Conservation (phyloP, 2,113 vertebrate genomes). For the Rostratula benghalensis region DNA sequence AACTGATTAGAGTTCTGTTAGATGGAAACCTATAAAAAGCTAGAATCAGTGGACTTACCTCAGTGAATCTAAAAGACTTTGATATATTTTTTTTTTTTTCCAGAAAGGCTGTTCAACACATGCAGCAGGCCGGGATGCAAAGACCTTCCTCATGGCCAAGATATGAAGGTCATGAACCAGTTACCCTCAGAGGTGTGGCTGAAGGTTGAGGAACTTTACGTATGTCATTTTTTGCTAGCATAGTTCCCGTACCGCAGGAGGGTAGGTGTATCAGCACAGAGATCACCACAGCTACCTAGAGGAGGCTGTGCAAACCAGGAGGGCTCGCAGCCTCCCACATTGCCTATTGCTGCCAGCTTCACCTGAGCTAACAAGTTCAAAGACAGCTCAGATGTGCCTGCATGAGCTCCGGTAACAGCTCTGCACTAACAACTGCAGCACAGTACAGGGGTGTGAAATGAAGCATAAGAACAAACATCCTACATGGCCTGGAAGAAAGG, state of each 20-base stretch:
- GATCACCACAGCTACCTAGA: slow-evolving; percentile 4
- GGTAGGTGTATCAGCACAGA: slow-evolving; percentile 19
- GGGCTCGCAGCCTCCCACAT: slow-evolving; percentile 17
- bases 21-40: neutral
- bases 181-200: neutral
- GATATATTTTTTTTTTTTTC: neutral
- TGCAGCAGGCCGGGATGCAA: fast-evolving
- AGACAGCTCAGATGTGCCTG: neutral
- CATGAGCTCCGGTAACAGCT: neutral
- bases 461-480: neutral
- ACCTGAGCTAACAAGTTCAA: slow-evolving; percentile 24
- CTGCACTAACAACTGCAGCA: neutral
- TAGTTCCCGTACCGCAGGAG: neutral
- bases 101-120: neutral
- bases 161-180: fast-evolving
- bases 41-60: neutral
- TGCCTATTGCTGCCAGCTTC: slow-evolving; percentile 4
- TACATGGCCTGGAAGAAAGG: neutral
- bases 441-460: fast-evolving
- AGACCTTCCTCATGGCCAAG: neutral
- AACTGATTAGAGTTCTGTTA: neutral
- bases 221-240: neutral
- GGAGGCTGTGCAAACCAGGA: neutral
- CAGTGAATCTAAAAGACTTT: neutral
- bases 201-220: neutral